A percentile compares a stretch with the other conserved stretches of the same genome.
Evolutionary conservation across 1,140 invertebrate genomes (phyloP).

Genomic region (Cotesia typhae): DNA sequence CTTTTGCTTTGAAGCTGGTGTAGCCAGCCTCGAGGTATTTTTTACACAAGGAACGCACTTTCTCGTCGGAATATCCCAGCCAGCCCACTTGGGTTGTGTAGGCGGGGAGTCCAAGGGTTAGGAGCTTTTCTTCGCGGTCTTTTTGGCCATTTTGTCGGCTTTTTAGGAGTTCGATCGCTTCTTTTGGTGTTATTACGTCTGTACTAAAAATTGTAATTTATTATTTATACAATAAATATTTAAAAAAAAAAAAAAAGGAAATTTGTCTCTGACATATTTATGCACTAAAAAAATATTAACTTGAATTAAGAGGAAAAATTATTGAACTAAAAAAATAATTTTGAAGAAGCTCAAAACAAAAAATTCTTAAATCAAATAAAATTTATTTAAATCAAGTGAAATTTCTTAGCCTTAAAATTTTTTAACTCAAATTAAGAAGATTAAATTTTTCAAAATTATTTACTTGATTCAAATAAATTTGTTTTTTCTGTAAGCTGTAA

Average conservation of each 20-base stretch:
- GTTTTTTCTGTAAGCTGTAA: too few species aligned
- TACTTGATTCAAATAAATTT: too few species aligned
- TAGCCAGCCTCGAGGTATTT: conserved; percentile 81
- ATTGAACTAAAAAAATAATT: too few species aligned
- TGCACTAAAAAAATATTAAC: neutral
- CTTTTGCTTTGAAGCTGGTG: conserved; percentile 88
- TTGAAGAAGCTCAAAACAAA: too few species aligned
- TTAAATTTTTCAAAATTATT: too few species aligned
- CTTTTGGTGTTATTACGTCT: conserved; percentile 83
- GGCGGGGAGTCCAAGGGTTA: conserved; percentile 75
- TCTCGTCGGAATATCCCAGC: conserved; percentile 80
- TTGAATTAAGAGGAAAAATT: neutral
- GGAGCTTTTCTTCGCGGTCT: conserved; percentile 69
- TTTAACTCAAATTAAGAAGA: too few species aligned
- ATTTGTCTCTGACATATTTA: neutral
- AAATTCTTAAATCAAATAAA: too few species aligned
- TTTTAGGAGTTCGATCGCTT: conserved; percentile 80
- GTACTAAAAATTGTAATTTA: conserved; percentile 58
- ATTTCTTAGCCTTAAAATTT: too few species aligned
- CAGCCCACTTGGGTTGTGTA: conserved; percentile 86
- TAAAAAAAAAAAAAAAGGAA: neutral
- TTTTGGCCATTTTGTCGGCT: conserved; percentile 69
- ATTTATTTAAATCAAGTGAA: too few species aligned
- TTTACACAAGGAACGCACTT: conserved; percentile 74
- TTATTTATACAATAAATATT: too few species aligned